A percentile compares a stretch with the other conserved stretches of the same genome.
Conservation (phyloP, 30 jellyfish, hydroid and myxozoan genomes). For the Hydractinia echinata region DNA sequence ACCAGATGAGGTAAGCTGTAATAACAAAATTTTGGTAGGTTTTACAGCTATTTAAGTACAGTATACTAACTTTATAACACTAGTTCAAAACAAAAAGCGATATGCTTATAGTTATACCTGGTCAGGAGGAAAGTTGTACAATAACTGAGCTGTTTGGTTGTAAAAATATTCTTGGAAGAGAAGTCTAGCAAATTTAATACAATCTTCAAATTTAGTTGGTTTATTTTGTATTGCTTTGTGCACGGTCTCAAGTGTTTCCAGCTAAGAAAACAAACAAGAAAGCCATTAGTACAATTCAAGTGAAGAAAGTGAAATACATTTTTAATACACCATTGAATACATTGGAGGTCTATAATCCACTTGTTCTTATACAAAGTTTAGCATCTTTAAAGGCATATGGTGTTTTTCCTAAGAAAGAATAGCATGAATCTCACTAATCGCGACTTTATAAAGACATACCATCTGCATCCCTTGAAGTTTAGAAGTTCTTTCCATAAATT, state of each 20-base stretch:
- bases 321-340: not conserved
- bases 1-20: constrained; percentile 86
- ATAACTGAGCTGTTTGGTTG: constrained; percentile 77
- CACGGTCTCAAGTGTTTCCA: constrained; percentile 85
- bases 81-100: not conserved
- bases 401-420: too few species aligned
- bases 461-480: constrained; percentile 97
- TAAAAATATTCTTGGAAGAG: constrained; percentile 84
- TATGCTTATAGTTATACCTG: constrained; percentile 47
- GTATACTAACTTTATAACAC: not conserved
- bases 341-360: too few species aligned
- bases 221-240: constrained; percentile 52
- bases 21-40: not conserved
- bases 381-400: too few species aligned
- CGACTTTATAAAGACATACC: constrained; percentile 37
- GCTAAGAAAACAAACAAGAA: constrained; percentile 23
- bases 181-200: constrained; percentile 82
- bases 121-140: constrained; percentile 95
- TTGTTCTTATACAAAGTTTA: too few species aligned
- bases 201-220: constrained; percentile 74
- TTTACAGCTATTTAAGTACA: not conserved
- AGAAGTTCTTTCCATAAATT: constrained; percentile 90
- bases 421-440: not conserved
- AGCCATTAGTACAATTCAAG: too few species aligned
- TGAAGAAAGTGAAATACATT: not conserved